Base-by-base conservation (phyloP, 2,888 invertebrate genomes). In the Microplitis manilae region DNA sequence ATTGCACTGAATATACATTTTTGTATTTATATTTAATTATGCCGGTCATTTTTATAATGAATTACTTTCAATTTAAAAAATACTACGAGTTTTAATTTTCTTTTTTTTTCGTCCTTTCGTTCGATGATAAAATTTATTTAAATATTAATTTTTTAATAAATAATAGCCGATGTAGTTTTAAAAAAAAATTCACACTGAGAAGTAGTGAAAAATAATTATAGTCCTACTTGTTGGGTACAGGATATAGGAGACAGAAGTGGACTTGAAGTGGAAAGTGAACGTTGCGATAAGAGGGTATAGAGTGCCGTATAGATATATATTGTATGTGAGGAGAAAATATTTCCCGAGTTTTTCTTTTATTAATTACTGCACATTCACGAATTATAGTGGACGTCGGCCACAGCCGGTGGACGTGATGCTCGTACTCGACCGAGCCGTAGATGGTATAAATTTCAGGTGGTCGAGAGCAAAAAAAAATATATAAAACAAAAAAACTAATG, bases 341-440 rank as follows among this genome's bases (percentile, higher is more conserved):
- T 20, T 41, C 5, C 64, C 17, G 13, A 59, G 41, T 68, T 77
- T 73, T 59, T 60, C 77, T 73, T 68, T 77, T 77, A 77, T 77
- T 77, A 77, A 77, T 77, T 73, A 77, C 77, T 65, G 73, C 64
- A 73, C 77, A 77, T 77, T 77, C 64, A 73, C 77, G 77, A 77
- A 77, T 73, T 77, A 77, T 77, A 73, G 68, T 50, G 73, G 69
- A 69, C 59, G 77, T 77, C 77, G 39, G 65, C 50, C 69, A 59
- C 77, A 77, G 77, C 77, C 59, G 77, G 69, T 50, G 73, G 64
- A 77, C 73, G 77, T 73, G 77, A 77, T 73, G 70, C 73, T 41
- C 62, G 70, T 68, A 65, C 76, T 50, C 17, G 61, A 59, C 39
- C 40, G 61, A 59, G 61, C 40, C 68, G 41, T 68, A 68, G 64